phyloP scores from a whole-genome alignment of 1,140 invertebrate genomes.

The Cecropterus lyciades region DNA sequence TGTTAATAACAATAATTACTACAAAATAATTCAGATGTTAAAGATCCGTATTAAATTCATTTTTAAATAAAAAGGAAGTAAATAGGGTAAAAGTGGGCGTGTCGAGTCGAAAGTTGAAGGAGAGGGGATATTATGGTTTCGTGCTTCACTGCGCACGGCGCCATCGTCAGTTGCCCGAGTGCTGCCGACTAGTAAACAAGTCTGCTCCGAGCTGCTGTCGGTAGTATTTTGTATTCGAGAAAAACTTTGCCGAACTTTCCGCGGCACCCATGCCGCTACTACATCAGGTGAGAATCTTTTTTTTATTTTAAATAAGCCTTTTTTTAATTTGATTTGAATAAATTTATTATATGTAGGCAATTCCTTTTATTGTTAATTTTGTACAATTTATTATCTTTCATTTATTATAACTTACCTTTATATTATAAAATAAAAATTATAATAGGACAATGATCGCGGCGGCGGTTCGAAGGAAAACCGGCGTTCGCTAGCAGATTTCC shows the following conservation, averaged over 20 bases:
- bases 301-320: slow-evolving; percentile 11
- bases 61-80: slow-evolving; percentile 6
- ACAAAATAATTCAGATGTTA: background rate
- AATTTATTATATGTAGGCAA: no score
- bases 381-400: no score
- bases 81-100: slow-evolving; percentile 39
- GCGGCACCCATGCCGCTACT: slow-evolving; percentile 70
- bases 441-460: slow-evolving; percentile 60
- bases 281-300: slow-evolving; percentile 67
- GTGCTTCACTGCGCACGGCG: slow-evolving; percentile 50
- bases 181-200: slow-evolving; percentile 54
- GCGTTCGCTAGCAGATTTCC: slow-evolving; percentile 60
- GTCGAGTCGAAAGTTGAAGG: slow-evolving; percentile 28
- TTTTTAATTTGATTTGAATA: slow-evolving; percentile 7
- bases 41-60: background rate
- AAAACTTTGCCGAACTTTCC: slow-evolving; percentile 51
- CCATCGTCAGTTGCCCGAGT: slow-evolving; percentile 53
- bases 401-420: no score
- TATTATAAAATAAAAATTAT: no score
- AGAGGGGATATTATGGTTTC: slow-evolving; percentile 56
- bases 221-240: slow-evolving; percentile 31
- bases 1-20: no score
- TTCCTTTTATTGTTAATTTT: no score
- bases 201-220: slow-evolving; percentile 43
- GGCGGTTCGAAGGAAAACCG: slow-evolving; percentile 63